Base-by-base conservation (phyloP, 2,888 invertebrate species). In the Cremastinae sp. region DNA sequence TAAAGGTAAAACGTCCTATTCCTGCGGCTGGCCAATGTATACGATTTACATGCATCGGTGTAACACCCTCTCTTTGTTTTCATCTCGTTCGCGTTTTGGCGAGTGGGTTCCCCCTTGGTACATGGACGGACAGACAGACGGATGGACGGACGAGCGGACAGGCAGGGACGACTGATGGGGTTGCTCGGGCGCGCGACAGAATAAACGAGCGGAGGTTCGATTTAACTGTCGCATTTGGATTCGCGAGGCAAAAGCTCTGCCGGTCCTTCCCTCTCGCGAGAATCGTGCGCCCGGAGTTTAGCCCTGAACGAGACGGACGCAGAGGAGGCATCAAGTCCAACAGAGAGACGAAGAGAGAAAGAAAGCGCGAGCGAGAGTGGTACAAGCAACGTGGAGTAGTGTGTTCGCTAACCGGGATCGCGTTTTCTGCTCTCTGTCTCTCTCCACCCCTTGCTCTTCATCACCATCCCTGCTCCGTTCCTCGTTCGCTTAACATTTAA, bases 201-300 rank as follows among this genome's bases (percentile, higher is more conserved):
- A 84, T 84, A 85, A 85, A 85, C 82, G 84, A 85, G 82, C 77
- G 66, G 75, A 71, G 83, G 81, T 85, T 84, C 84, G 84, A 85
- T 86, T 85, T 83, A 85, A 85, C 83, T 83, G 85, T 85, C 84
- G 82, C 84, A 83, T 83, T 84, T 83, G 81, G 82, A 84, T 83
- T 81, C 81, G 77, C 80, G 70, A 70, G 61, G 78, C 69, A 79
- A 82, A 83, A 82, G 69, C 79, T 20, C 61, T 16, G 43, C 72
- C 74, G 41, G 55, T 78, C 58, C 9, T 49, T 37, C 47, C 58
- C 47, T 22, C 61, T 43, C 53, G 49, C 45, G 58, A 56, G 47
- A 37, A 35, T 56, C 70, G 51, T 22, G 51, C 14, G 28, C 51
- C 35, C 53, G 10, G 51, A 43, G 10, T 22, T 18, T 5, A 41